Conservation (phyloP, 2,113 vertebrate genomes). For the Plecturocebus donacophilus region DNA sequence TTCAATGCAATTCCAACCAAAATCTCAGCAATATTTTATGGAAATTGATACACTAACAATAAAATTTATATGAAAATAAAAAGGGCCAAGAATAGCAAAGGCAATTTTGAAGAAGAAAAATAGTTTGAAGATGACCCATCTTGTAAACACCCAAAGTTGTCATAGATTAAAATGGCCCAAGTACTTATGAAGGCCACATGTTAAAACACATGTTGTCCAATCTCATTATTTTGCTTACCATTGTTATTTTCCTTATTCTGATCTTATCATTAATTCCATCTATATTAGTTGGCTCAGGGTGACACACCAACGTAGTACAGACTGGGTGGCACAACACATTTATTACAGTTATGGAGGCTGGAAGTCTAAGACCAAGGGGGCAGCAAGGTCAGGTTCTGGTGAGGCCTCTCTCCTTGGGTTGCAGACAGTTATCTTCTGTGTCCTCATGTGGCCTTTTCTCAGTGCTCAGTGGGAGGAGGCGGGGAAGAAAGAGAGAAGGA, state of each 20-base stretch:
- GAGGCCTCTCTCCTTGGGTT: rapidly evolving
- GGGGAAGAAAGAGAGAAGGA: no score
- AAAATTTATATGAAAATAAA: neutral
- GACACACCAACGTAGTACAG: no score
- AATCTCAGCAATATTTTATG: neutral
- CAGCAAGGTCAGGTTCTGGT: neutral
- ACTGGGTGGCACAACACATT: rapidly evolving
- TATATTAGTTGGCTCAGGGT: neutral
- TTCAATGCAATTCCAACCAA: neutral
- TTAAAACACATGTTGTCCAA: rapidly evolving
- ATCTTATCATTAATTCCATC: neutral
- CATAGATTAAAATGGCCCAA: neutral
- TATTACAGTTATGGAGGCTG: neutral
- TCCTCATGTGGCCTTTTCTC: neutral
- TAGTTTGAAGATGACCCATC: no score
- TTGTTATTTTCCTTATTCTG: neutral
- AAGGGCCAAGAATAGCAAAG: neutral
- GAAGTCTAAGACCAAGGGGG: neutral
- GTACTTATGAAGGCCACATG: neutral
- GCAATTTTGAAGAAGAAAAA: neutral
- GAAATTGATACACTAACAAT: neutral
- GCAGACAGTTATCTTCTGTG: rapidly evolving
- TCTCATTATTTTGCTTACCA: neutral
- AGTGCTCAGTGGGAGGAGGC: neutral
- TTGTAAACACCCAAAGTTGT: no score